These are phyloP conservation scores for Antheraea pernyi DNA, from an alignment of 1,140 invertebrate genomes.

Conservation along the genomic window DNA sequence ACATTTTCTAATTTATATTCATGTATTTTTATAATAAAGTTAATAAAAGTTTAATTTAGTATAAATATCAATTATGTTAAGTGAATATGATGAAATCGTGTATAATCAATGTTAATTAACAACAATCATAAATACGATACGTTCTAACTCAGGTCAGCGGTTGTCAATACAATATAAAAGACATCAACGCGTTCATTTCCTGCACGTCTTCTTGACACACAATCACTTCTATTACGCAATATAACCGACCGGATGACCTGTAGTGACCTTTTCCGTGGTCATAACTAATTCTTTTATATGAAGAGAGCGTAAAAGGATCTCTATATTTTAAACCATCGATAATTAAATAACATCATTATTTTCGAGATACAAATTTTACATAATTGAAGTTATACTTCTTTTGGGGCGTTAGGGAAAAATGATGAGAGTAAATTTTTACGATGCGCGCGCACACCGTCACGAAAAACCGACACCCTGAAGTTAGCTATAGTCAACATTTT, in stretches of 20 bases:
- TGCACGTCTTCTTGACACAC: conserved; percentile 1
- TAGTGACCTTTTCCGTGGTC: background rate
- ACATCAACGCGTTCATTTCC: conserved; percentile 3
- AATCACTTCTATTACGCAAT: background rate
- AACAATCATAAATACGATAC: background rate
- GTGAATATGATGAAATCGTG: no score
- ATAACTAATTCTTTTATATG: background rate
- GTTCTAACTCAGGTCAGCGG: background rate
- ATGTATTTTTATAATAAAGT: no score
- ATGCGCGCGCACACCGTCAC: no score
- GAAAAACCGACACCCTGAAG: no score
- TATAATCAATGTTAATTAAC: background rate
- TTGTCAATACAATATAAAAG: conserved; percentile 5
- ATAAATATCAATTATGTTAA: no score
- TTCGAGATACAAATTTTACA: no score
- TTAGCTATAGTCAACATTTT: no score
- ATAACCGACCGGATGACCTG: background rate
- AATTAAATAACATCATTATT: background rate
- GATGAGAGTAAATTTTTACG: no score
- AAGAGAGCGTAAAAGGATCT: background rate
- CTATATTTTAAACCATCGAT: background rate
- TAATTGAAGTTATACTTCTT: no score
- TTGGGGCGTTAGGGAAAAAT: no score
- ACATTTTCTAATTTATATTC: no score
- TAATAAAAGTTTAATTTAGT: no score